These are phyloP conservation scores for Bombus terrestris DNA, from an alignment of 1,140 invertebrate species.

Conservation along the genomic window DNA sequence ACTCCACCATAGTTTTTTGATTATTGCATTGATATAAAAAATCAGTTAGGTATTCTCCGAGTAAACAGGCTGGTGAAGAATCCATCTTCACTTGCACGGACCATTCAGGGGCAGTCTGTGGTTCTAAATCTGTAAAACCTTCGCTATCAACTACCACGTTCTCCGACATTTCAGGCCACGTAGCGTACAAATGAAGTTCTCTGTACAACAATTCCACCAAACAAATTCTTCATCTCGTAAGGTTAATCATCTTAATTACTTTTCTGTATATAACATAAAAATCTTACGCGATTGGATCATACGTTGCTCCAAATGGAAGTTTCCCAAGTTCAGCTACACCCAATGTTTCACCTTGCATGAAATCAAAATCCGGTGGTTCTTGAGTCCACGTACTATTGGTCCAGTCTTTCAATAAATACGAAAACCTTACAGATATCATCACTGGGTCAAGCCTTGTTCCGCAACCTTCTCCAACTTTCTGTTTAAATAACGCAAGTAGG, in stretches of 20 bases:
- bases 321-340: conserved; percentile 84
- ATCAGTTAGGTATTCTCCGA: conserved; percentile 86
- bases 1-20: conserved; percentile 82
- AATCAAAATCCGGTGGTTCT: conserved; percentile 89
- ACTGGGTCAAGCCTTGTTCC: conserved; percentile 86
- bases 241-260: not conserved
- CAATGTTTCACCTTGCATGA: conserved; percentile 84
- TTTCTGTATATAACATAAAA: not conserved
- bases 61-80: conserved; percentile 85
- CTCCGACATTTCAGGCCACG: conserved; percentile 94
- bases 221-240: not conserved
- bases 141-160: conserved; percentile 94
- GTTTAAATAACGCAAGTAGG: conserved; percentile 90
- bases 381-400: conserved; percentile 86
- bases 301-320: conserved; percentile 92
- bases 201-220: conserved; percentile 80
- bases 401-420: conserved; percentile 91
- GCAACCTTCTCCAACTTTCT: conserved; percentile 86
- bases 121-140: conserved; percentile 93
- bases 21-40: conserved; percentile 83
- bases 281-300: conserved; percentile 88
- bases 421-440: conserved; percentile 90
- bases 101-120: conserved; percentile 92
- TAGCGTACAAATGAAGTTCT: conserved; percentile 91
- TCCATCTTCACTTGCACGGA: conserved; percentile 85